phyloP scores from a whole-genome alignment of 2,888 invertebrate species.

The Microplitis manilae region DNA sequence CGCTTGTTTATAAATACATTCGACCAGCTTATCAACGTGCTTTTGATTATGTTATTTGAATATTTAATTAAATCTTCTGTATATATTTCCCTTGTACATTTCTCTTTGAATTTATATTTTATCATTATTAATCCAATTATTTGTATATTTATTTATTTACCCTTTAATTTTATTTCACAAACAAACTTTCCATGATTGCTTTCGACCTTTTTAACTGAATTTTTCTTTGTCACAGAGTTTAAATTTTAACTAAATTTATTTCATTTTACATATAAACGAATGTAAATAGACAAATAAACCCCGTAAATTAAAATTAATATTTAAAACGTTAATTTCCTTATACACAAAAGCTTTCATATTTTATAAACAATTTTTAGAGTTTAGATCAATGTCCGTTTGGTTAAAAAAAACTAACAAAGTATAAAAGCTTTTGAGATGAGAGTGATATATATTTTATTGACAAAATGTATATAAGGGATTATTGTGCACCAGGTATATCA shows the following conservation, averaged over 20 bases:
- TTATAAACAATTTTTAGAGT: background rate
- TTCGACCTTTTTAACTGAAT: background rate
- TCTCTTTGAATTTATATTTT: slow-evolving; percentile 2
- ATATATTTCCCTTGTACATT: background rate
- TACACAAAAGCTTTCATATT: too few relatives aligned
- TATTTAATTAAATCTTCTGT: slow-evolving; percentile 7
- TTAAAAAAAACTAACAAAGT: background rate
- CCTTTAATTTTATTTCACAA: background rate
- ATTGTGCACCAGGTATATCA: background rate
- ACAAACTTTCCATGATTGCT: background rate
- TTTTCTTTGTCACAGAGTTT: background rate
- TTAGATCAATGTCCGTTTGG: background rate
- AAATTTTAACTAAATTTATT: too few relatives aligned
- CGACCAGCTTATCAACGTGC: background rate
- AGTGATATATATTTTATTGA: background rate
- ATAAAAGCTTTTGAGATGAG: background rate
- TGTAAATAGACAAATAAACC: too few relatives aligned
- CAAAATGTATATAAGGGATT: background rate
- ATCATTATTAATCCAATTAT: background rate
- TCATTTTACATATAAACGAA: too few relatives aligned
- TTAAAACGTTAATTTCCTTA: too few relatives aligned
- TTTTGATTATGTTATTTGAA: slow-evolving; percentile 20
- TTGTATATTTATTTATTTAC: background rate
- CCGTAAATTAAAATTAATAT: too few relatives aligned
- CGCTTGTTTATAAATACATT: slow-evolving; percentile 17